Evolutionary conservation across 2,888 invertebrate species (phyloP).

Genomic region (Eumerus sabulonum): DNA sequence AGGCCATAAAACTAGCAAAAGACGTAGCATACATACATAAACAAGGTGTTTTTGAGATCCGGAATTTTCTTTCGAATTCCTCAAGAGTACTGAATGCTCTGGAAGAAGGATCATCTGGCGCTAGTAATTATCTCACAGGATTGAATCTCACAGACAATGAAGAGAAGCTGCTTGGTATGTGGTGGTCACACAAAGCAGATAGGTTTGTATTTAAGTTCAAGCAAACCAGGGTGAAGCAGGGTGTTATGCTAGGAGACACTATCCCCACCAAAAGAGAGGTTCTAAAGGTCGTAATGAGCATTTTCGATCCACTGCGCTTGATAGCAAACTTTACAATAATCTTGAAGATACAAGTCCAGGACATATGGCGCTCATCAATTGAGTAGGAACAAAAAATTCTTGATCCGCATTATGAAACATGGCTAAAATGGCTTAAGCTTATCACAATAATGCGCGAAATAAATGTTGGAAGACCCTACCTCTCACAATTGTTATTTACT

Average conservation of each 20-base stretch:
- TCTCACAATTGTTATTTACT: too few species aligned
- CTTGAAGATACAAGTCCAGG: conserved; percentile 30
- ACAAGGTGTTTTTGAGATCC: conserved; percentile 29
- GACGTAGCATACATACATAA: conserved; percentile 15
- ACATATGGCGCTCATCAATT: conserved; percentile 13
- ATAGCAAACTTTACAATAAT: conserved; percentile 67
- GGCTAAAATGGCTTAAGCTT: neutral
- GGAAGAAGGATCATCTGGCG: neutral
- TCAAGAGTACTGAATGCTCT: neutral
- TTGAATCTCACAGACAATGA: neutral
- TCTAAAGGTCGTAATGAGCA: conserved; percentile 69
- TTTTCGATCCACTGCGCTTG: conserved; percentile 72
- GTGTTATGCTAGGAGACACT: conserved; percentile 18
- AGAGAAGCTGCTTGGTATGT: conserved; percentile 58
- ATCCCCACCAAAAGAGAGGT: conserved; percentile 68
- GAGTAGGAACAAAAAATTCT: conserved; percentile 20
- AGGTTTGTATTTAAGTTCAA: conserved; percentile 51
- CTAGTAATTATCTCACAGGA: neutral
- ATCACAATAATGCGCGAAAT: neutral
- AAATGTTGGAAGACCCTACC: neutral
- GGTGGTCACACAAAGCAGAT: conserved; percentile 64
- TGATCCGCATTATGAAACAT: conserved; percentile 1
- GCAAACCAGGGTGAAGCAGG: conserved; percentile 10
- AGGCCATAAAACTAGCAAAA: conserved; percentile 11
- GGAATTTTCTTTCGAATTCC: conserved; percentile 68